Conservation (phyloP, 2,888 invertebrate genomes). For the Rhorus exstirpatorius region DNA sequence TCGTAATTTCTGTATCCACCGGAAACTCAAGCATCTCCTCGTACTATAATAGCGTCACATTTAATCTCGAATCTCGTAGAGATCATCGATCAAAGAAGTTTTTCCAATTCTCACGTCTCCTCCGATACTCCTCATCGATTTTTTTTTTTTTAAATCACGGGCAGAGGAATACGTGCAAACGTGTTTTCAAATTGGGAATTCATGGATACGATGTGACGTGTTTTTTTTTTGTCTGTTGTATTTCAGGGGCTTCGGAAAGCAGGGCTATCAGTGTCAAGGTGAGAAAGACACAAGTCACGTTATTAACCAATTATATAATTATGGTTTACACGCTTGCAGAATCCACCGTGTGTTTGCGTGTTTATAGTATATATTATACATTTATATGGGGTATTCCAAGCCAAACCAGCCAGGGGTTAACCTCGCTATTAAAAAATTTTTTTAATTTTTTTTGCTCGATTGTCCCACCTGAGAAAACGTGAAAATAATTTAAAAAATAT, state of each 20-base stretch:
- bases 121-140: conserved; percentile 7
- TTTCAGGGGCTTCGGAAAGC: conserved; percentile 98
- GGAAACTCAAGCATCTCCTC: conserved; percentile 31
- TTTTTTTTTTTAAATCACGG: conserved; percentile 78
- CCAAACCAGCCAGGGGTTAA: no score
- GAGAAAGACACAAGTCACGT: conserved; percentile 86
- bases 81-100: conserved; percentile 25
- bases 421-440: no score
- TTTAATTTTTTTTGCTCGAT: no score
- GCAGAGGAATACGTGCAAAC: conserved; percentile 79
- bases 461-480: no score
- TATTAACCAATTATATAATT: conserved; percentile 83
- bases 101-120: conserved; percentile 19
- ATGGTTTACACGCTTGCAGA: conserved; percentile 79
- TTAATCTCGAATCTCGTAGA: conserved; percentile 40
- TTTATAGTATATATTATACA: conserved; percentile 66
- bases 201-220: conserved; percentile 84
- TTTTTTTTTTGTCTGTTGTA: conserved; percentile 85
- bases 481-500: no score
- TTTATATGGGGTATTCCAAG: no score
- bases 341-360: conserved; percentile 74
- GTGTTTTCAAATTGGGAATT: conserved; percentile 82
- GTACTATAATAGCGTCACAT: conserved; percentile 13
- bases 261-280: conserved; percentile 99
- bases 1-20: conserved; percentile 12